These are phyloP conservation scores for Patella depressa DNA, from an alignment of 2,888 invertebrate genomes.

Conservation along the genomic window DNA sequence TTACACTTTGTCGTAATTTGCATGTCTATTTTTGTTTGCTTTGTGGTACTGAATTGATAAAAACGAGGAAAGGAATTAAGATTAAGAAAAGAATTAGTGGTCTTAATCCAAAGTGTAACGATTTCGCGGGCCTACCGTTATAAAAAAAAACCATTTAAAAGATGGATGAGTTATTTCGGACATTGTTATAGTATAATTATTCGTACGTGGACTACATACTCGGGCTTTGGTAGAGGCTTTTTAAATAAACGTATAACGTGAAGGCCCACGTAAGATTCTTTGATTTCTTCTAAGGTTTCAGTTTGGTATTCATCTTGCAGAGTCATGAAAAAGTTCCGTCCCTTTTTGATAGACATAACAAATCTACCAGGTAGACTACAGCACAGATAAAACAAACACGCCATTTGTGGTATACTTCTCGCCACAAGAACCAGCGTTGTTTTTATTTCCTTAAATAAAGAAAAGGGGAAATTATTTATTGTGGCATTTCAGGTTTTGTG, in stretches of 20 bases:
- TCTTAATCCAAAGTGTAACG: too few relatives aligned
- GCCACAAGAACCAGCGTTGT: constrained; percentile 17
- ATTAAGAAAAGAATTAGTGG: too few relatives aligned
- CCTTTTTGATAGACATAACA: constrained; percentile 28
- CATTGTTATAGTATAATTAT: too few relatives aligned
- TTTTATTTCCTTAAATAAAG: constrained; percentile 4
- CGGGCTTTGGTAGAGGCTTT: constrained; percentile 28
- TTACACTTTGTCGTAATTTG: too few relatives aligned
- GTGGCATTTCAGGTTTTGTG: too few relatives aligned
- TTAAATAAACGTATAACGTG: constrained; percentile 41
- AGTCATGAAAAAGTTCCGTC: constrained; percentile 28
- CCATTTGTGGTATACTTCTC: constrained; percentile 42
- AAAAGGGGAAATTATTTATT: too few relatives aligned
- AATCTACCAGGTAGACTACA: constrained; percentile 45
- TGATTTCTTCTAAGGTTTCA: constrained; percentile 36
- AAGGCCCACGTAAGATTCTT: constrained; percentile 38
- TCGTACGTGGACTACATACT: not conserved
- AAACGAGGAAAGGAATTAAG: too few relatives aligned
- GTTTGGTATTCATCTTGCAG: constrained; percentile 31
- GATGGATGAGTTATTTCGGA: too few relatives aligned
- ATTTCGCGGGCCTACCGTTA: too few relatives aligned
- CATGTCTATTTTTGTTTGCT: too few relatives aligned
- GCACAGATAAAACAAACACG: constrained; percentile 47
- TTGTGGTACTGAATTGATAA: too few relatives aligned
- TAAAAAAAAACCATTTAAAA: too few relatives aligned